Base-by-base conservation (phyloP, 2,888 invertebrate genomes). In the Malthinus flaveolus region DNA sequence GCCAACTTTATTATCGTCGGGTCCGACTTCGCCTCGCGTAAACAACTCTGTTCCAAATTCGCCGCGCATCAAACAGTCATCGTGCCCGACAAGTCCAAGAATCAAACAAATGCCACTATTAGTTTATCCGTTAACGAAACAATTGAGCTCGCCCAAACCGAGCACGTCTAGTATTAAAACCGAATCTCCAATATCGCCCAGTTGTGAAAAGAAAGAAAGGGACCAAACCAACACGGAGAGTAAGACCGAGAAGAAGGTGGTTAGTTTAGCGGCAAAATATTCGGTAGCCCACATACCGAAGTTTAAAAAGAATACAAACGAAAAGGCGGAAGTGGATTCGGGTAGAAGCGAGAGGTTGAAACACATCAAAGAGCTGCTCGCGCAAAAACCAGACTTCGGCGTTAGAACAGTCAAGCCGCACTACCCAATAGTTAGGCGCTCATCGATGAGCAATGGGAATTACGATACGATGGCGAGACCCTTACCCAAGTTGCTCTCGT, bases 31-130 rank as follows among this genome's bases (percentile, higher is more conserved):
- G 1, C 84, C 85, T 34, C 79, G 85, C 59, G 73, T 87, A 60
- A 86, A 84, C 77, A 85, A 85, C 58, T 89, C 90, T 65, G 88
- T 90, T 66, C 91, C 91, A 65, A 90, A 90, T 33, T 90, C 91
- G 1, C 91, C 91, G 1, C 81, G 87, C 70, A 83, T 88, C 72
- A 89, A 88, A 54, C 87, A 84, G 71, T 86, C 87, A 1, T 87
- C 88, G 31, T 87, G 87, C 35, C 78, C 87, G 32, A 84, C 86
- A 32, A 86, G 86, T 57, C 86, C 87, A 3, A 81, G 87, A 66
- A 82, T 87, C 63, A 88, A 88, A 73, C 84, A 87, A 73, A 82
- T 86, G 53, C 77, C 82, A 9, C 68, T 82, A 49, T 80, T 77
- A 12, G 68, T 79, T 48, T 85, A 85, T 62, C 84, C 85, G 1